Evolutionary conservation across 2,113 vertebrate species (phyloP).

Genomic region (Odocoileus virginianus): DNA sequence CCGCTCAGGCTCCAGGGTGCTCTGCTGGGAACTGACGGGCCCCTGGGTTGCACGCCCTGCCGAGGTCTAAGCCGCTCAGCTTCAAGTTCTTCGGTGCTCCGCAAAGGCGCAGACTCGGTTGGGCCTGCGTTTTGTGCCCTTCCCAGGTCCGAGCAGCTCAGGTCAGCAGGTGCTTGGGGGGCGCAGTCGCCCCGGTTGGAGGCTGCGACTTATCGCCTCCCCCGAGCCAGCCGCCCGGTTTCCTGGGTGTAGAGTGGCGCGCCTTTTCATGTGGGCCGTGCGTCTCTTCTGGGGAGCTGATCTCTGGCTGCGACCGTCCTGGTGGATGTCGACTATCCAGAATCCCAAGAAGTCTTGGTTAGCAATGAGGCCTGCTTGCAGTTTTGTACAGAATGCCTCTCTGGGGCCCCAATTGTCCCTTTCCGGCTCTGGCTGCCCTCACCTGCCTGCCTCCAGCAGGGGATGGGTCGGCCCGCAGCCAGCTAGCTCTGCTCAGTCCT

Average conservation of each 20-base stretch:
- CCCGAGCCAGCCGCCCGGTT: fast-evolving
- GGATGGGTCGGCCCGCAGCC: too few relatives aligned
- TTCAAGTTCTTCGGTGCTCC: neutral
- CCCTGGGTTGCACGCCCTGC: too few relatives aligned
- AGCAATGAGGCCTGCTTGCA: neutral
- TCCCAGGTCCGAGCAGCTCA: neutral
- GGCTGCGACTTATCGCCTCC: neutral
- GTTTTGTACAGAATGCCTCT: neutral
- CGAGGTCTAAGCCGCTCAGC: neutral
- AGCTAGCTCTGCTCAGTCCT: neutral
- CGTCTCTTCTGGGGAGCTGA: too few relatives aligned
- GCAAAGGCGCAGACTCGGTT: neutral
- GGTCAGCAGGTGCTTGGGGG: neutral
- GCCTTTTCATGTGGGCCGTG: too few relatives aligned
- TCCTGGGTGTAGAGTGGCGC: neutral
- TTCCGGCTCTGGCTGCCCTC: neutral
- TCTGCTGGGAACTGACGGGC: neutral
- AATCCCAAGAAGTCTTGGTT: neutral
- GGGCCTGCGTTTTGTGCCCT: neutral
- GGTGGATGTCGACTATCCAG: neutral
- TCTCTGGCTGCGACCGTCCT: neutral
- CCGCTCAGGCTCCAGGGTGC: neutral
- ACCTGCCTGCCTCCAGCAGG: neutral
- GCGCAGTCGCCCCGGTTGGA: too few relatives aligned
- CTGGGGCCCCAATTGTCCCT: neutral